phyloP scores from a whole-genome alignment of 1,140 invertebrate genomes.

The Sarcophaga bullata region DNA sequence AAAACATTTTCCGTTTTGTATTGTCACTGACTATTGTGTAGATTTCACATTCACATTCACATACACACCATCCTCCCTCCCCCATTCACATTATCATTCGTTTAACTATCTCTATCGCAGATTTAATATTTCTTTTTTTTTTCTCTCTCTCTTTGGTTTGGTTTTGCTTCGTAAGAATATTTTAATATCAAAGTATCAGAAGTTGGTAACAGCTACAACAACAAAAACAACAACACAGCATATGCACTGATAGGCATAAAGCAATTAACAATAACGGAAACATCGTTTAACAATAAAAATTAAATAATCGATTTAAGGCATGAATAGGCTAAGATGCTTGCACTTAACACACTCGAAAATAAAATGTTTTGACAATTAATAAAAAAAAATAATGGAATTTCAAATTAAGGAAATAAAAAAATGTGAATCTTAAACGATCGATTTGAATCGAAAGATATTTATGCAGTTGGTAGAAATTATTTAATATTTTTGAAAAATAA shows the following conservation, averaged over 20 bases:
- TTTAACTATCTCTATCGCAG: too few species aligned
- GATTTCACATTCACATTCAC: background rate
- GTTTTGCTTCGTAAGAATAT: background rate
- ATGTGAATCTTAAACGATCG: too few species aligned
- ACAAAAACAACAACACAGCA: background rate
- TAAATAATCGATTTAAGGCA: slow-evolving; percentile 41
- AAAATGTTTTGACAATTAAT: background rate
- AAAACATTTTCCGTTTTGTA: slow-evolving; percentile 33
- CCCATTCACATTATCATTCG: too few species aligned
- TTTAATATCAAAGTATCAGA: slow-evolving; percentile 26
- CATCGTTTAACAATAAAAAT: slow-evolving; percentile 36
- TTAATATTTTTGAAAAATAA: too few species aligned
- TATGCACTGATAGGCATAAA: too few species aligned
- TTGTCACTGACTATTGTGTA: slow-evolving; percentile 27
- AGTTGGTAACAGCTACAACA: slow-evolving; percentile 15
- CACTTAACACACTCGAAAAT: background rate
- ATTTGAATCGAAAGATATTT: too few species aligned
- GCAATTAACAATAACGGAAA: slow-evolving; percentile 39
- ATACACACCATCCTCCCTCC: too few species aligned
- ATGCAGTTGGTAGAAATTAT: too few species aligned
- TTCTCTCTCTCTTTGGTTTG: background rate
- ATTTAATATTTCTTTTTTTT: too few species aligned
- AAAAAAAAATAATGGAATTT: too few species aligned
- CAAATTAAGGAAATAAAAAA: too few species aligned
- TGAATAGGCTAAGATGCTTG: slow-evolving; percentile 25